phyloP scores from a whole-genome alignment of 2,888 invertebrate species.

The Sesamia inferens region DNA sequence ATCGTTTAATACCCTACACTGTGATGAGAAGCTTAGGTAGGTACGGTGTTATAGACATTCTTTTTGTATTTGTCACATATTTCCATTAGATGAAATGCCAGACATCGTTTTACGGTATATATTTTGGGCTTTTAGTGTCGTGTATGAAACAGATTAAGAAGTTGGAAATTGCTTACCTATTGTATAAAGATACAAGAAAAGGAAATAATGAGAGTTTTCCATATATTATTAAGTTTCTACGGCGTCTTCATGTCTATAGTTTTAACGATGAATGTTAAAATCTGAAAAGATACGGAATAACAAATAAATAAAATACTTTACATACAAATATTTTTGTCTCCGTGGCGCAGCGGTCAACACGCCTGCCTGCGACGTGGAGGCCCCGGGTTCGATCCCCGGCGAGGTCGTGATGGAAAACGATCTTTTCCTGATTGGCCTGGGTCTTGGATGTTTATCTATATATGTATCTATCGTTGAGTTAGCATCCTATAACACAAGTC shows the following conservation, averaged over 20 bases:
- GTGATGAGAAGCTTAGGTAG: slow-evolving; percentile 36
- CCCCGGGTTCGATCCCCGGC: too few relatives aligned
- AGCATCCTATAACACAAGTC: too few relatives aligned
- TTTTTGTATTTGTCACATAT: slow-evolving; percentile 37
- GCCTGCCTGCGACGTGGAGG: too few relatives aligned
- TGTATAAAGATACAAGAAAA: background rate
- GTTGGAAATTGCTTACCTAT: background rate
- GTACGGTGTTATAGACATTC: slow-evolving; percentile 24
- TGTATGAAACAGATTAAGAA: slow-evolving; percentile 8
- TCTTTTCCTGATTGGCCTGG: too few relatives aligned
- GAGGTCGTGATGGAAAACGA: too few relatives aligned
- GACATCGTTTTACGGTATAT: slow-evolving; percentile 20
- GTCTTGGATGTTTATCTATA: too few relatives aligned
- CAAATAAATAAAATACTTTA: slow-evolving; percentile 49
- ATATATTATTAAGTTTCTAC: slow-evolving; percentile 27
- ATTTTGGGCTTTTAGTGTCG: background rate
- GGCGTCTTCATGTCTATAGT: slow-evolving; percentile 26
- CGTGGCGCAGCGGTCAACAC: too few relatives aligned
- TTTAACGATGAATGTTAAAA: slow-evolving; percentile 33
- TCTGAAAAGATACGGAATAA: slow-evolving; percentile 34
- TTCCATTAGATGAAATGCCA: slow-evolving; percentile 31
- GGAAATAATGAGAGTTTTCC: background rate
- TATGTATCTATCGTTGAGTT: too few relatives aligned
- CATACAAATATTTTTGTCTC: too few relatives aligned
- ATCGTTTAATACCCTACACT: slow-evolving; percentile 50